phyloP scores from a whole-genome alignment of 2,888 invertebrate species.

The Drosophila pseudotalamancana region DNA sequence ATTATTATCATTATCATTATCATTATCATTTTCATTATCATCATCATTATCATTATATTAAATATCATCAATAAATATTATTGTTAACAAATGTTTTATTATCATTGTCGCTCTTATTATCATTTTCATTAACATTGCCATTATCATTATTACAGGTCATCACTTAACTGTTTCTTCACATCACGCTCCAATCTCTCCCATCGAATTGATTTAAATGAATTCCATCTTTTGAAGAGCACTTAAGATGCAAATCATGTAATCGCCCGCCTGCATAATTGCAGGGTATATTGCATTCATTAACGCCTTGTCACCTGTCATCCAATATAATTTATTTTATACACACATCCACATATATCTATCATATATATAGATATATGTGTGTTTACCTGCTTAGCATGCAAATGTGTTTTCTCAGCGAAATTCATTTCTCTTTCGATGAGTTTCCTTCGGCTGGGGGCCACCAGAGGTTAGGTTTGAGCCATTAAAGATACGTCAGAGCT shows the following conservation, averaged over 20 bases:
- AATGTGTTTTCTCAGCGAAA: constrained; percentile 45
- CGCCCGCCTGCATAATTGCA: constrained; percentile 4
- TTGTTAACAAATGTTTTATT: too few species aligned
- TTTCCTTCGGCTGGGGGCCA: constrained; percentile 20
- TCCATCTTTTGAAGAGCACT: not conserved
- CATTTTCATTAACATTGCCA: not conserved
- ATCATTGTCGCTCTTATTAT: not conserved
- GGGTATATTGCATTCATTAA: constrained; percentile 22
- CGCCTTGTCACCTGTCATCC: constrained; percentile 32
- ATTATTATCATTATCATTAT: not conserved
- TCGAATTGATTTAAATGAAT: not conserved
- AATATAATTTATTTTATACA: constrained; percentile 6
- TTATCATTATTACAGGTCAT: not conserved
- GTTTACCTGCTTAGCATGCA: constrained; percentile 22
- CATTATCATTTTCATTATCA: not conserved
- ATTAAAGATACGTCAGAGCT: constrained; percentile 56
- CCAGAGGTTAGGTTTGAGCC: constrained; percentile 58
- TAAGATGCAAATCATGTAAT: constrained; percentile 11
- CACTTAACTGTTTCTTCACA: not conserved
- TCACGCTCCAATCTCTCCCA: not conserved
- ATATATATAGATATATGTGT: not conserved
- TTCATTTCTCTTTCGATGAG: constrained; percentile 51
- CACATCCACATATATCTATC: not conserved
- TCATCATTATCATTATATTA: not conserved
- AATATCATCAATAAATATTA: too few species aligned